Evolutionary conservation across 2,113 vertebrate species (phyloP), one percentile per base, ranked within the genome.

Genomic region (Rutilus rutilus): DNA sequence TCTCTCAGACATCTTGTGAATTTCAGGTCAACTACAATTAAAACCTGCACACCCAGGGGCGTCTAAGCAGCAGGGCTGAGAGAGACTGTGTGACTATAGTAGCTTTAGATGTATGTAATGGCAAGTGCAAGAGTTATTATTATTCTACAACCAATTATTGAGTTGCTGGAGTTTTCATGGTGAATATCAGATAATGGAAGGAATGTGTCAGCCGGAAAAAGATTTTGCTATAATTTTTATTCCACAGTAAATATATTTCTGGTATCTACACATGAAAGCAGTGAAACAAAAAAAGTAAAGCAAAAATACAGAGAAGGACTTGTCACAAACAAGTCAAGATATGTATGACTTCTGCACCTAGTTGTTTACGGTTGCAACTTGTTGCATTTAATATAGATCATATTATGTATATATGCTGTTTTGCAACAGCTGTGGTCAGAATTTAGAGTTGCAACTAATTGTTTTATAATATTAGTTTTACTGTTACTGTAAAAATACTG

Each of bases 21-120:
- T 91, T 88, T 86, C 83, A 87, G 83, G 82, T 76, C 62, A 75
- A 78, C 81, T 88, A 30, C 75, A 91, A 90, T 93, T 92, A 92
- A 94, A 93, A 92, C 59, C 62, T 89, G 88, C 89, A 88, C 92
- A 92, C 92, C 91, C 88, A 83, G 89, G 90, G 73, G 92, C 87
- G 89, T 91, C 90, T 87, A 50, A 71, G 83, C 87, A 88, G 84
- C 78, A 88, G 79, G 85, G 75, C 78, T 67, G 78, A 83, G 69
- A 87, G 57, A 89, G 54, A 62, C 83, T 78, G 39, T 76, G 83
- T 47, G 27, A 82, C 69, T 74, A 57, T 81, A 52, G 74, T 69
- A 65, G 64, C 64, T 78, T 62, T 88, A 78, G 36, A 73, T 54
- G 7, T 76, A 76, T 45, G 74, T 50, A 85, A 78, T 39, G 64